A percentile compares a stretch with the other conserved stretches of the same genome.
These are phyloP conservation scores for Erithacus rubecula DNA, from an alignment of 2,797 vertebrate species.

Conservation along the genomic window DNA sequence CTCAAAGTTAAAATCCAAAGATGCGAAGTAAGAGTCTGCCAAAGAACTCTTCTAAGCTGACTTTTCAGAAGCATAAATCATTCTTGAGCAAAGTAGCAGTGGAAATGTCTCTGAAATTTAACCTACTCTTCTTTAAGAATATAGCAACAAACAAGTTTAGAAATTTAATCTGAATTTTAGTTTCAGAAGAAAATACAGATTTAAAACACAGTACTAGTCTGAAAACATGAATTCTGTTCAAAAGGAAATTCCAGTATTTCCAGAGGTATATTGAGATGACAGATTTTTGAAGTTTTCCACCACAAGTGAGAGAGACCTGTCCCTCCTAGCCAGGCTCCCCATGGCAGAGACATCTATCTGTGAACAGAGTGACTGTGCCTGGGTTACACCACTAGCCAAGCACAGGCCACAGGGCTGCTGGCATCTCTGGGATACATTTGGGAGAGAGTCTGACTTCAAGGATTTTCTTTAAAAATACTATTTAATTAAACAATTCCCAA, in stretches of 20 bases:
- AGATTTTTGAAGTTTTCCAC: background rate
- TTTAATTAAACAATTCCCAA: background rate
- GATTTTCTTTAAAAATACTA: background rate
- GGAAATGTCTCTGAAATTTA: background rate
- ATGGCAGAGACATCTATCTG: background rate
- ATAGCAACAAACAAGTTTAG: background rate
- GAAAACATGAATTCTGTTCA: background rate
- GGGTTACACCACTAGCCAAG: background rate
- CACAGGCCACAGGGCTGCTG: background rate
- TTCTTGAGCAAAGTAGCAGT: background rate
- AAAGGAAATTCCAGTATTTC: background rate
- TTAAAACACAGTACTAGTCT: background rate
- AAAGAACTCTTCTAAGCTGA: background rate
- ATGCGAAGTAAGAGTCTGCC: background rate
- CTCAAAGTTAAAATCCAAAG: background rate
- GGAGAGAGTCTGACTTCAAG: background rate
- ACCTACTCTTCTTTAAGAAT: background rate
- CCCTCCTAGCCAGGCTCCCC: background rate
- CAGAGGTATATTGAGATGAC: background rate
- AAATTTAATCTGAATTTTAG: background rate
- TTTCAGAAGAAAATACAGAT: background rate
- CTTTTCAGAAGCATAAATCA: background rate
- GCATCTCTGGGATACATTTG: rapidly evolving
- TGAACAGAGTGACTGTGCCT: rapidly evolving
- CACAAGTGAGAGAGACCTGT: background rate